A percentile compares a stretch with the other conserved stretches of the same genome.
Conservation (phyloP, 2,888 invertebrate species). For the Philereme transversata region DNA sequence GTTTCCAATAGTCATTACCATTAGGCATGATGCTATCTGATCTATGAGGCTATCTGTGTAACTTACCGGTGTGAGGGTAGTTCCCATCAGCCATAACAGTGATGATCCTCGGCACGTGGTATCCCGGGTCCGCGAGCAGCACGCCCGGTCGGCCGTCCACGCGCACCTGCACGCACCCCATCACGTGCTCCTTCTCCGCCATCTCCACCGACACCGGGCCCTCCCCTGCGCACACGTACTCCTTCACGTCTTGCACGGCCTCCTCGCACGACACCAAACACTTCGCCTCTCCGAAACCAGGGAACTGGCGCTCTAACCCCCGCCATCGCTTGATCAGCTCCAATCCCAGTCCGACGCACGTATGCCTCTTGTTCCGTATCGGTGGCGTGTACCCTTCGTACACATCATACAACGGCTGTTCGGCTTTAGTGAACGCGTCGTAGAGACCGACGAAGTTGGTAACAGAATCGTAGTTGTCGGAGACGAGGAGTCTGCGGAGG, state of each 20-base stretch:
- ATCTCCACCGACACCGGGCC: slow-evolving; percentile 83
- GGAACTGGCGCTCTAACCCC: slow-evolving; percentile 85
- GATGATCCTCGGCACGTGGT: slow-evolving; percentile 93
- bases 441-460: slow-evolving; percentile 90
- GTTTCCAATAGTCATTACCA: too few relatives aligned
- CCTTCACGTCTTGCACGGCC: slow-evolving; percentile 85
- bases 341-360: slow-evolving; percentile 92
- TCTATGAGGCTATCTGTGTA: background rate
- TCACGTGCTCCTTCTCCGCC: slow-evolving; percentile 94
- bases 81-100: slow-evolving; percentile 93
- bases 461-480: slow-evolving; percentile 95
- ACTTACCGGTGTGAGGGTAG: slow-evolving; percentile 92
- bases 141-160: slow-evolving; percentile 90
- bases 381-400: slow-evolving; percentile 91
- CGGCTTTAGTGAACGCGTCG: slow-evolving; percentile 86
- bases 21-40: too few relatives aligned
- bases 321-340: slow-evolving; percentile 88
- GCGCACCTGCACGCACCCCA: slow-evolving; percentile 89
- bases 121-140: slow-evolving; percentile 94
- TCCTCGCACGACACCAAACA: slow-evolving; percentile 94
- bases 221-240: slow-evolving; percentile 81
- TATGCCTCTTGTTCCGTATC: slow-evolving; percentile 90
- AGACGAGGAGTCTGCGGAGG: slow-evolving; percentile 91
- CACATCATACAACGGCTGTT: slow-evolving; percentile 86
- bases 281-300: slow-evolving; percentile 85